Evolutionary conservation across 2,888 invertebrate genomes (phyloP), one percentile per base, ranked within the genome.

Genomic region (Ormyrus nitidulus): DNA sequence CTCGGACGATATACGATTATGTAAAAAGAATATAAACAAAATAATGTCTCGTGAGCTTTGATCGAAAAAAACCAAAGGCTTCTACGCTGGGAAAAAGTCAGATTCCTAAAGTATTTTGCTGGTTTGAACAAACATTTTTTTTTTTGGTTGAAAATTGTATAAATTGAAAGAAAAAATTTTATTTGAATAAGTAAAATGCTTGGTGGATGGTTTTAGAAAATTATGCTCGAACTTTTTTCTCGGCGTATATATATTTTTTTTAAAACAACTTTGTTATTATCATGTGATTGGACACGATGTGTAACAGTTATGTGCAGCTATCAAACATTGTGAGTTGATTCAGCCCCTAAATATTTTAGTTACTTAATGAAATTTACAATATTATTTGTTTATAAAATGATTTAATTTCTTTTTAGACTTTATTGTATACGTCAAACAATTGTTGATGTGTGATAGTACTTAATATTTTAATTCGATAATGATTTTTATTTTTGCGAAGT

Each of bases 61-160:
- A 82, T 84, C 59, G 65, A 80, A 84, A 34, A 34, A 34, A 86
- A 82, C 84, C 85, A 86, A 86, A 86, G 86, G 85, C 84, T 83
- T 84, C 80, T 81, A 73, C 76, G 59, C 54, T 53, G 72, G 74
- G 71, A 56, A 49, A 72, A 53, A 68, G 51, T 6, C 6, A 44
- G 71, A 53, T 6, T 19, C 65, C 9, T 34, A 48, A 51, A 8
- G 9, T 54, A 10, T 51, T 70, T 56, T 53, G 10, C 46, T 48
- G 9, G 13, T 56, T 77, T n/a, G n/a, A 44, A 34, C 56, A 51
- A 49, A 51, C 53, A 64, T n/a, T 73, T 73, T 49, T 62, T 71
- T 6, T 61, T 72, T 69, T 62, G 65, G 53, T 34, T 34, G 34
- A 46, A 49, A 77, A 48, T 34, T 53, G 1, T 69, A 13, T 53